Base-by-base conservation (phyloP, 2,113 vertebrate genomes). In the Struthidea cinerea region DNA sequence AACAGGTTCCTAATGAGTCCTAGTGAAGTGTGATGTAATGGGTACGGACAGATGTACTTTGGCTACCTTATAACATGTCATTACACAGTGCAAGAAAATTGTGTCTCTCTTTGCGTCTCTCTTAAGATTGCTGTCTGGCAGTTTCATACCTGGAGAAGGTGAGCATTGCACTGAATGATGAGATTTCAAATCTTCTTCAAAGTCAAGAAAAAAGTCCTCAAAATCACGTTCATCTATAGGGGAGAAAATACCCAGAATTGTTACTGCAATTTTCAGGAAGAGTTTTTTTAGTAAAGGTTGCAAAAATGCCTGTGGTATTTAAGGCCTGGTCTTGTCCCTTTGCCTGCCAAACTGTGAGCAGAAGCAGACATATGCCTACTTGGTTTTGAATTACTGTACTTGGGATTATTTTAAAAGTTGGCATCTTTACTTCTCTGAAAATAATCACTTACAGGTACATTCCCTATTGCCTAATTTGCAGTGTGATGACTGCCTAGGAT, bases 81-180 rank as follows among this genome's bases (percentile, higher is more conserved):
- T 52, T 82, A 52, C 24, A 52, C 15, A 28, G 52, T n/a, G 28
- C 35, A 56, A 71, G 42, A 60, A 92, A 73, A 78, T 5, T 20
- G 20, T 75, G 19, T 39, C 21, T 76, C 26, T 15, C 44, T 68
- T 67, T 52, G 19, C 2, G 3, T 60, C 16, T 60, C n/a, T 59
- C 57, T 60, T 37, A 37, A 10, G 7, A 16, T 27, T 60, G 16
- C 57, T 57, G 35, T 33, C 19, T 83, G 44, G 6, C 18, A 71
- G 84, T 76, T 79, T 70, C 93, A 86, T 97, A 99, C 99, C 99
- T 98, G 99, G 99, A 56, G 98, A 95, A 22, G 99, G 99, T 64
- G 98, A 98, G 85, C 99, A 99, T 27, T 99, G 99, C 39, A 98
- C 98, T 1, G 98, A 98, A 81, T 98, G 98, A 47, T 99, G 98